Conservation (phyloP, 2,113 vertebrate species). For the Erpornis zantholeuca region DNA sequence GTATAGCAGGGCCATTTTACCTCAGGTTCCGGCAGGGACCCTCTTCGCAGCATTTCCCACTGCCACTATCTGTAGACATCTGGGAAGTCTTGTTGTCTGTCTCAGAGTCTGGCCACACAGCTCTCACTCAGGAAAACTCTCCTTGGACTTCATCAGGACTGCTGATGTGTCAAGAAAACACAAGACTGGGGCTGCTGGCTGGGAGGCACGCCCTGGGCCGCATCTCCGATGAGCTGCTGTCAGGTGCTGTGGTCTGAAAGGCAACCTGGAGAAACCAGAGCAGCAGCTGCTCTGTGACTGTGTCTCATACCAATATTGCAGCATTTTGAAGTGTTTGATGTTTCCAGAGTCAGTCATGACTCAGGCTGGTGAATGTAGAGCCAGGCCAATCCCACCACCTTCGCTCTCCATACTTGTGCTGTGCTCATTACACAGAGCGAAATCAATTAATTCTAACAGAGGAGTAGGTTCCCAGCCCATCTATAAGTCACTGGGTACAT, state of each 20-base stretch:
- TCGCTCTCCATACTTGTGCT: neutral
- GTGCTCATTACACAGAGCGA: conserved; percentile 16
- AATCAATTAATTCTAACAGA: conserved; percentile 69
- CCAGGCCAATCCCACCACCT: conserved; percentile 1
- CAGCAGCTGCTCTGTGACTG: neutral
- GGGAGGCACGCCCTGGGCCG: neutral
- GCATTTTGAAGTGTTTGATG: neutral
- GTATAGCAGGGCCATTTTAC: neutral
- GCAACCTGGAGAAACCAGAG: neutral
- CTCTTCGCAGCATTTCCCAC: neutral
- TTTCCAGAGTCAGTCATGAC: neutral
- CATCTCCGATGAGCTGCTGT: neutral
- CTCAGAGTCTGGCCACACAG: neutral
- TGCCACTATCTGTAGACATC: neutral
- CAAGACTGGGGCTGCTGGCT: neutral
- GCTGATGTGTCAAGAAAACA: neutral
- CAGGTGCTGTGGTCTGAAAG: neutral
- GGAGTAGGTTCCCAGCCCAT: conserved; percentile 36
- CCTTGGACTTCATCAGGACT: neutral
- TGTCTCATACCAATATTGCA: rapidly evolving
- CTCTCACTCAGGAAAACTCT: neutral
- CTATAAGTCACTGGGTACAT: conserved; percentile 51
- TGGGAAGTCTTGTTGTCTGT: neutral
- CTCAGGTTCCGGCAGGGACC: neutral
- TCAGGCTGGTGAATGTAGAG: neutral